Base-by-base conservation (phyloP, 2,888 invertebrate genomes). In the Lasioglossum pauxillum region DNA sequence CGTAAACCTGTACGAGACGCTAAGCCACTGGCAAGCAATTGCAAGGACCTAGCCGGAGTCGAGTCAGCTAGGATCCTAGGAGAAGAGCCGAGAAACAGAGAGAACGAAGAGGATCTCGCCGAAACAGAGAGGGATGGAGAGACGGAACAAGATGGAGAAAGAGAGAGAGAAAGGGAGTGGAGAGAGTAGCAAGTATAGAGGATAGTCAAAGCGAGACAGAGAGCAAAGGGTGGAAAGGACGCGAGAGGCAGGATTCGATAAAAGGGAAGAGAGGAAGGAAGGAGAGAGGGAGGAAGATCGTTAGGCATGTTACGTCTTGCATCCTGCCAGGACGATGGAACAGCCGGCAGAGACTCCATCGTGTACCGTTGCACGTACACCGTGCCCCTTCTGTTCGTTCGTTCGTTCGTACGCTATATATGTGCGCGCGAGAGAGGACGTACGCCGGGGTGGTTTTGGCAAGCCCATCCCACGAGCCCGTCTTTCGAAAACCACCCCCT, bases 11-110 rank as follows among this genome's bases (percentile, higher is more conserved):
- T 92, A 90, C 91, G 92, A 93, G 92, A 94, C 93, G 93, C 93
- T 94, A 94, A 95, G 95, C 94, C 94, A 94, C 93, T 92, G 93
- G 94, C 94, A 94, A 94, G 94, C 94, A 94, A 95, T 95, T 95
- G 89, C 94, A 92, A 94, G 94, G 93, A 92, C 93, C 92, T 92
- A 38, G 67, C n/a, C 76, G 88, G 90, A 67, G 93, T 91, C 92
- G 93, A 92, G 92, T 92, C 87, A 90, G 91, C 92, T 72, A 86
- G 88, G 88, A 79, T 84, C 75, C 53, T 44, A 67, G 23, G 67
- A 35, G 67, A 67, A 67, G 35, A 67, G 64, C 67, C 35, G 35
- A 35, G 67, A 16, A 35, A 67, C 35, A 67, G 67, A 64, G 35
- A 19, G 31, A 23, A 3, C 31, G 35, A 23, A 23, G 23, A 67